Evolutionary conservation across 2,888 invertebrate species (phyloP).

Genomic region (Machimus rusticus): DNA sequence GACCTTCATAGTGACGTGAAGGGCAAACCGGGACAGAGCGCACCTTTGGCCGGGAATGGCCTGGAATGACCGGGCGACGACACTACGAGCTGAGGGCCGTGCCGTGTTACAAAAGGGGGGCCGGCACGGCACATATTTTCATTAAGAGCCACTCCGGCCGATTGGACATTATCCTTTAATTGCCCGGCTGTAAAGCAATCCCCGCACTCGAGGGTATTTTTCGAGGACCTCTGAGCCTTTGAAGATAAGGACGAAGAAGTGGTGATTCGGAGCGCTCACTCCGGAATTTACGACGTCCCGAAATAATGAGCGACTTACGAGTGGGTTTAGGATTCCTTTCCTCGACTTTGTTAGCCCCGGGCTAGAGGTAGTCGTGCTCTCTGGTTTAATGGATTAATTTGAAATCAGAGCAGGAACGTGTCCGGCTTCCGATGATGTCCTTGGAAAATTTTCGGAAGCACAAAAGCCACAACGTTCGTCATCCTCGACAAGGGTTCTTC

Average conservation of each 20-base stretch:
- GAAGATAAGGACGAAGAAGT: not conserved
- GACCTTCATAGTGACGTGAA: conserved; percentile 32
- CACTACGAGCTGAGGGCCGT: not conserved
- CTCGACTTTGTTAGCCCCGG: not conserved
- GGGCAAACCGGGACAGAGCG: not conserved
- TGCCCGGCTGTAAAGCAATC: conserved; percentile 16
- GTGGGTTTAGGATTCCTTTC: not conserved
- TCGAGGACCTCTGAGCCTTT: conserved; percentile 12
- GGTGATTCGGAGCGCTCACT: not conserved
- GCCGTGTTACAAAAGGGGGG: not conserved
- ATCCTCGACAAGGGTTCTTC: not conserved
- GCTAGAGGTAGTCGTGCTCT: conserved; percentile 1
- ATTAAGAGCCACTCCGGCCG: conserved; percentile 17
- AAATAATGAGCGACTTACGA: conserved; percentile 23
- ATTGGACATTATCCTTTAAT: conserved; percentile 28
- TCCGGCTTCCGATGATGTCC: not conserved
- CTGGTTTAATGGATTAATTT: conserved; percentile 14
- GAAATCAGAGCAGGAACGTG: conserved; percentile 7
- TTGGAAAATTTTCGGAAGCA: not conserved
- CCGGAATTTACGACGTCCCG: not conserved
- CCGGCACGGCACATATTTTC: conserved; percentile 9
- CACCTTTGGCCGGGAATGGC: not conserved
- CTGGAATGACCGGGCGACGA: not conserved
- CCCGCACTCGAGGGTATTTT: conserved; percentile 1
- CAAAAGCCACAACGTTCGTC: not conserved